A percentile compares a stretch with the other conserved stretches of the same genome.
These are phyloP conservation scores for Sorex fumeus DNA, from an alignment of 2,113 vertebrate species.

Conservation along the genomic window DNA sequence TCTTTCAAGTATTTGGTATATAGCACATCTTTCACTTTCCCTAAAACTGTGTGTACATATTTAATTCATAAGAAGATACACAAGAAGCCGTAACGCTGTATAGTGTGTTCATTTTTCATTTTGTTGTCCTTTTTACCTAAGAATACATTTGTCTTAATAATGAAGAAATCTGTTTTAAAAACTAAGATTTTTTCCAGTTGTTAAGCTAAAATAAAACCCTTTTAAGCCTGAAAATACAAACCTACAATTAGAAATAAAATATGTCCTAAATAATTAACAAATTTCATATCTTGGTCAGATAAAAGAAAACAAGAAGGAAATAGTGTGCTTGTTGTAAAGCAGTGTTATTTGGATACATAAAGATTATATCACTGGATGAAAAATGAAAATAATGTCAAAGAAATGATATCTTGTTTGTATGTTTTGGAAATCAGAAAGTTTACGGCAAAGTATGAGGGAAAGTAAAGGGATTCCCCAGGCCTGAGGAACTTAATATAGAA, in stretches of 20 bases:
- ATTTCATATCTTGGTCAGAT: background rate
- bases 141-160: slow-evolving; percentile 71
- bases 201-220: slow-evolving; percentile 44
- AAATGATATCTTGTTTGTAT: background rate
- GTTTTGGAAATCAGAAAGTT: too few species aligned
- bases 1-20: background rate
- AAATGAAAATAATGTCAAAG: background rate
- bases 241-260: slow-evolving; percentile 59
- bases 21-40: background rate
- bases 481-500: too few species aligned
- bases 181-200: slow-evolving; percentile 50
- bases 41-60: background rate
- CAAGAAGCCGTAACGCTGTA: background rate
- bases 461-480: too few species aligned
- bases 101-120: slow-evolving; percentile 71
- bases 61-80: slow-evolving; percentile 65
- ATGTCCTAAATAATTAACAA: background rate
- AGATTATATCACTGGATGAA: background rate
- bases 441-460: too few species aligned
- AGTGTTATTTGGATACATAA: background rate
- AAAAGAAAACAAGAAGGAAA: background rate
- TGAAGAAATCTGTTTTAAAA: slow-evolving; percentile 64
- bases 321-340: background rate
- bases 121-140: slow-evolving; percentile 62
- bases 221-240: slow-evolving; percentile 61